Conservation (phyloP, 2,113 vertebrate genomes). For the Ancistrus triradiatus region DNA sequence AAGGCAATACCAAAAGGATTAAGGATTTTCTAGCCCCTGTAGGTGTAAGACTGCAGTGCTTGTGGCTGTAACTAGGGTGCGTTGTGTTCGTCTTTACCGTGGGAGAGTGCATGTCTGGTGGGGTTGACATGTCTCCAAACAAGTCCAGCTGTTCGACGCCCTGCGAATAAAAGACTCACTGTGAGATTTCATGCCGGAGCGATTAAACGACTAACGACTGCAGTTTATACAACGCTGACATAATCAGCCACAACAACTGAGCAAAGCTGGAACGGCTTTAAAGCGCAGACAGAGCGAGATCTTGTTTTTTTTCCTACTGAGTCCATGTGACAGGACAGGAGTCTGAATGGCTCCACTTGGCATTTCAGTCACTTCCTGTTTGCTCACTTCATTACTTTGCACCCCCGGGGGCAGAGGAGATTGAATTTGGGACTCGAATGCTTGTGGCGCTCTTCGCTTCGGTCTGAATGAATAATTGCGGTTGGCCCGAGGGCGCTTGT, state of each 20-base stretch:
- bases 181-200: too few species aligned
- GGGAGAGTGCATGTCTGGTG: slow-evolving; percentile 83
- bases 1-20: too few species aligned
- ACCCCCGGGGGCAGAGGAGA: slow-evolving; percentile 6
- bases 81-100: slow-evolving; percentile 71
- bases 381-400: slow-evolving; percentile 35
- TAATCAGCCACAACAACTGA: background rate
- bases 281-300: background rate
- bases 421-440: background rate
- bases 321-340: background rate
- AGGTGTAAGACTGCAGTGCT: background rate
- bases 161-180: slow-evolving; percentile 60
- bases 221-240: background rate
- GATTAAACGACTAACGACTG: too few species aligned
- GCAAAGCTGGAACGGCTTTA: background rate
- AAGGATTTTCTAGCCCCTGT: background rate
- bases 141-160: slow-evolving; percentile 85
- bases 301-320: slow-evolving; percentile 2
- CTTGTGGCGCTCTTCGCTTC: background rate
- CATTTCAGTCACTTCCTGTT: slow-evolving; percentile 37
- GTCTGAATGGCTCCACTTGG: slow-evolving; percentile 13
- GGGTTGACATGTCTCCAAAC: slow-evolving; percentile 97
- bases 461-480: background rate
- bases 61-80: background rate
- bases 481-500: background rate